These are phyloP conservation scores for Lophochroa leadbeateri DNA, from an alignment of 2,113 vertebrate species.

Conservation along the genomic window DNA sequence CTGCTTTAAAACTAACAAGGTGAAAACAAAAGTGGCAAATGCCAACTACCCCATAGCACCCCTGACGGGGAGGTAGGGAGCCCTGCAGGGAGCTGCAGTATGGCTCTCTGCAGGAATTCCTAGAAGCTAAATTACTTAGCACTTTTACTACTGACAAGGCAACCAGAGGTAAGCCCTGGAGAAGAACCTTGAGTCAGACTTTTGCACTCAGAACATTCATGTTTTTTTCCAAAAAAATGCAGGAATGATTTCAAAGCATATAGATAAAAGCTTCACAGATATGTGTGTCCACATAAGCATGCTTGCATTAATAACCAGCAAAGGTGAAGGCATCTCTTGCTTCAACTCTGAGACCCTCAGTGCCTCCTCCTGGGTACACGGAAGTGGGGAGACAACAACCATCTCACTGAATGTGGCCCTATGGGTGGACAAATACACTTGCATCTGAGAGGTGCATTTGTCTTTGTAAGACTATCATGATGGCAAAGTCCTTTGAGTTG, in stretches of 20 bases:
- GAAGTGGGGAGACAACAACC: neutral
- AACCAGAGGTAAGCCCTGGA: neutral
- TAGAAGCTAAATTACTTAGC: neutral
- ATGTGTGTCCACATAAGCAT: rapidly evolving
- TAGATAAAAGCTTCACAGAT: neutral
- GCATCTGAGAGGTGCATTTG: neutral
- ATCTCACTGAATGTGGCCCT: neutral
- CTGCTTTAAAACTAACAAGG: neutral
- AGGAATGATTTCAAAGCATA: neutral
- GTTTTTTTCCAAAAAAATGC: neutral
- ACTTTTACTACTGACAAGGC: neutral
- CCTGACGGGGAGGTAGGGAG: neutral
- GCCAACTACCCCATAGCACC: neutral
- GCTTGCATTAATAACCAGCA: neutral
- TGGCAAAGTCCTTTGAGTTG: neutral
- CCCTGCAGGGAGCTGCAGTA: neutral
- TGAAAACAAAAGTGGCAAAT: neutral
- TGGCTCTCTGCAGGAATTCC: neutral
- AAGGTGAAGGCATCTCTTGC: neutral
- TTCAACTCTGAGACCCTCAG: neutral
- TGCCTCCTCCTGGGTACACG: neutral
- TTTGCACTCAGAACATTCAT: neutral
- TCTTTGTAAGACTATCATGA: neutral
- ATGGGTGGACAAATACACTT: neutral
- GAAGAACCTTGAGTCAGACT: neutral